Evolutionary conservation across 1,140 invertebrate species (phyloP).

Genomic region (Tetramorium simillimum): DNA sequence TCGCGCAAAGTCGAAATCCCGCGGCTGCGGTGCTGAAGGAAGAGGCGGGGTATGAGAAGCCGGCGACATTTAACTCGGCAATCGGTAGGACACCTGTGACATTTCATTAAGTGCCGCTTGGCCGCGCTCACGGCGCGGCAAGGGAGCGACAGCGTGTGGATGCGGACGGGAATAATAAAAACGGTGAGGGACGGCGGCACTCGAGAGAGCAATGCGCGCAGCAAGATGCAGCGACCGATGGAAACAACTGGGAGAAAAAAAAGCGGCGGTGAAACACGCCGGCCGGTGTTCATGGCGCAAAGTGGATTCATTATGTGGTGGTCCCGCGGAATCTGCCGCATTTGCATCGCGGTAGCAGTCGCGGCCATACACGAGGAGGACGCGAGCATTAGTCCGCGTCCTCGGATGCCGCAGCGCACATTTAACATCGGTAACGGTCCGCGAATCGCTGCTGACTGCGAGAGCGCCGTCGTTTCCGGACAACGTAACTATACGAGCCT

Average conservation of each 20-base stretch:
- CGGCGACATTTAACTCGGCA: conserved; percentile 82
- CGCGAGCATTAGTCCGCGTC: conserved; percentile 84
- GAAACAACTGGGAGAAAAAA: neutral
- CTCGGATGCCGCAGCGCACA: conserved; percentile 81
- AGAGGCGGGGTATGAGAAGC: conserved; percentile 80
- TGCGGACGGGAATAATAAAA: conserved; percentile 44
- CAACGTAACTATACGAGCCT: conserved; percentile 13
- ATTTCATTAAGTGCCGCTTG: conserved; percentile 83
- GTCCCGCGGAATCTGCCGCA: conserved; percentile 76
- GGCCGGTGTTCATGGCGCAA: conserved; percentile 69
- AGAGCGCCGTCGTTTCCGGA: conserved; percentile 10
- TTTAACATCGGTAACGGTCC: conserved; percentile 83
- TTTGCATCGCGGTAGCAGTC: conserved; percentile 79
- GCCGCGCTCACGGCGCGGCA: conserved; percentile 59
- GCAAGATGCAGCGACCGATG: conserved; percentile 37
- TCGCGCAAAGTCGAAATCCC: conserved; percentile 71
- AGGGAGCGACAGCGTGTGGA: conserved; percentile 15
- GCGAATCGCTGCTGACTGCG: conserved; percentile 71
- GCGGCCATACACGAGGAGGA: conserved; percentile 72
- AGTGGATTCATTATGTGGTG: conserved; percentile 82
- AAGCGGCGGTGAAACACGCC: conserved; percentile 54
- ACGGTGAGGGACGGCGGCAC: conserved; percentile 2
- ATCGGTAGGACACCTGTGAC: conserved; percentile 85
- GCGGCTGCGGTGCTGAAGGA: conserved; percentile 33
- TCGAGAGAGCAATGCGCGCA: conserved; percentile 35